Evolutionary conservation across 1,140 invertebrate species (phyloP).

Genomic region (Drosophila nigromelanica): DNA sequence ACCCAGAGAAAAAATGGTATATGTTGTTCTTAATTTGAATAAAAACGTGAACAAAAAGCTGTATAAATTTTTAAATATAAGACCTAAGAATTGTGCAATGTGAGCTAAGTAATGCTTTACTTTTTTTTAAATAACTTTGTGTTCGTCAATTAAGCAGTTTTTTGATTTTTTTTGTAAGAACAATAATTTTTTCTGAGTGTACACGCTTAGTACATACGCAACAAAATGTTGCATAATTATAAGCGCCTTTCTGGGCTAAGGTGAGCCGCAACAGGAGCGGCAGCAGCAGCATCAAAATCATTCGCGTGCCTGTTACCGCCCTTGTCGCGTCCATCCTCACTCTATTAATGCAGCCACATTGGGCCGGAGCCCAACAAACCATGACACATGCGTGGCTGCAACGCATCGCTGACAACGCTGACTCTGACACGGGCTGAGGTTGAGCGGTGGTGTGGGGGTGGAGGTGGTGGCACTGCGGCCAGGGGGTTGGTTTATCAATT

Average conservation of each 20-base stretch:
- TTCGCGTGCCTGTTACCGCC: slow-evolving; percentile 24
- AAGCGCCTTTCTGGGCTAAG: slow-evolving; percentile 54
- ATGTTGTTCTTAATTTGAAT: too few relatives aligned
- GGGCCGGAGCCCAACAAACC: slow-evolving; percentile 36
- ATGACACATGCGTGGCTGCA: slow-evolving; percentile 42
- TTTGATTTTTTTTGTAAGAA: too few relatives aligned
- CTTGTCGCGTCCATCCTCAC: slow-evolving; percentile 40
- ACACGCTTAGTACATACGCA: too few relatives aligned
- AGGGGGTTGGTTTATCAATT: slow-evolving; percentile 65
- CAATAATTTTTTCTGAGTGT: too few relatives aligned
- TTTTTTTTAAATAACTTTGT: too few relatives aligned
- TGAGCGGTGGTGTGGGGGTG: background rate
- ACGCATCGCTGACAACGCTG: slow-evolving; percentile 24
- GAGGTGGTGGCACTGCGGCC: background rate
- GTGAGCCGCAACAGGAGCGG: slow-evolving; percentile 29
- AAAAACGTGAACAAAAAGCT: too few relatives aligned
- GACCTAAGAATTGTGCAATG: too few relatives aligned
- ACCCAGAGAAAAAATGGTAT: too few relatives aligned
- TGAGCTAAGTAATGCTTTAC: too few relatives aligned
- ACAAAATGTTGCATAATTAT: slow-evolving; percentile 77
- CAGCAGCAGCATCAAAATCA: slow-evolving; percentile 16
- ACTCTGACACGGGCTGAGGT: background rate
- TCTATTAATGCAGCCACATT: slow-evolving; percentile 57
- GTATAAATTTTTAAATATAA: too few relatives aligned
- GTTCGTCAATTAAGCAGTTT: too few relatives aligned